Evolutionary conservation across 2,113 vertebrate species (phyloP), one percentile per base, ranked within the genome.

Genomic region (Thinocorus orbignyianus): DNA sequence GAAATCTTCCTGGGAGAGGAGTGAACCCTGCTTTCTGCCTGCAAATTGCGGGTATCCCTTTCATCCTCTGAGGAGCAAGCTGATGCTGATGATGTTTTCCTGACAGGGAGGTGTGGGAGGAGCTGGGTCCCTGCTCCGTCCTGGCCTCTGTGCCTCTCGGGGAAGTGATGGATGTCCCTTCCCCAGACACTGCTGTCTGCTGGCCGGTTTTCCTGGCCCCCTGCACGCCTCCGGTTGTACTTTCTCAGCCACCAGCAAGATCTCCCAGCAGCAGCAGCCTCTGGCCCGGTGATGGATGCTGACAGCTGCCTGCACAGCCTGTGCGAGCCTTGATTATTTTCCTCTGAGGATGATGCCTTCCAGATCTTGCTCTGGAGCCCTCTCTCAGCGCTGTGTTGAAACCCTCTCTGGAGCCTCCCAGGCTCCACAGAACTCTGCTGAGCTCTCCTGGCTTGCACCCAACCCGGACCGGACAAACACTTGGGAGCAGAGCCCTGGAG

Each of bases 301-400:
- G 96, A 88, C 88, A 95, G 86, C 92, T 84, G 83, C 83, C 92
- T 79, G 88, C 96, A 76, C 88, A 93, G 92, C 51, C 86, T 95
- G 88, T 87, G 88, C 57, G 1, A 72, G 49, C 65, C 77, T 93
- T 2, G 5, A 77, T 88, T 93, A 77, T 92, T 86, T 95, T 92
- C 88, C 76, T 86, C 39, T 1, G 1, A 91, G 91, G 73, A 82
- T 95, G 93, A 94, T 85, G 80, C 77, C 77, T 88, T 95, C 90
- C 88, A 94, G 93, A 87, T 74, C 88, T 69, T 88, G 66, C 71
- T 81, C 70, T 2, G 1, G 62, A 89, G 73, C 55, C 25, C 23
- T 91, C 62, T 86, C 54, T 5, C 3, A 86, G 72, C 15, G 1
- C 65, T 66, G 48, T 69, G 41, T 90, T 76, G 86, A 87, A 96